Conservation (phyloP, 2,888 invertebrate species). For the Saturnia japonica region DNA sequence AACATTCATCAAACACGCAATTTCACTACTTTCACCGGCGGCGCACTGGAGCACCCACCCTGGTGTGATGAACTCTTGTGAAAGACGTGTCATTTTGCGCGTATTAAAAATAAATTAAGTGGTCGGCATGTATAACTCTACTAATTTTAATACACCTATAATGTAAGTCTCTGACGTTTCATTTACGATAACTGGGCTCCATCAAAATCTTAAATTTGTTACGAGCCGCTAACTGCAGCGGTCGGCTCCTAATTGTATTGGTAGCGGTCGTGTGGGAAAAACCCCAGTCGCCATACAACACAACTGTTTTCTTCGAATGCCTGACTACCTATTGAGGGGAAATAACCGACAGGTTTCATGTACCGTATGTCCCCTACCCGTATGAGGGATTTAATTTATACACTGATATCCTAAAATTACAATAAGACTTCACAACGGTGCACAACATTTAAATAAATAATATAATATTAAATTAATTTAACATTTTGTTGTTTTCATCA, state of each 20-base stretch:
- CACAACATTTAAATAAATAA: background rate
- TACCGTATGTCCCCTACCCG: background rate
- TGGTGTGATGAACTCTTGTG: conserved; percentile 23
- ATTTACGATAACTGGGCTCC: conserved; percentile 15
- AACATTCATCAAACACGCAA: conserved; percentile 29
- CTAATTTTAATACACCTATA: background rate
- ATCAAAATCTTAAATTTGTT: conserved; percentile 5
- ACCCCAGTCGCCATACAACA: conserved; percentile 10
- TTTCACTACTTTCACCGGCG: conserved; percentile 45
- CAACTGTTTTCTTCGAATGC: conserved; percentile 14
- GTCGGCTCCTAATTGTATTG: background rate
- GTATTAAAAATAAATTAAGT: conserved; percentile 1
- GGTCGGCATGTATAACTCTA: background rate
- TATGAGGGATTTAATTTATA: background rate
- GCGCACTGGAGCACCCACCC: conserved; percentile 27
- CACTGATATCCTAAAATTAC: background rate
- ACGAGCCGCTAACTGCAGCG: background rate
- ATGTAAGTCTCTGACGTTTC: background rate
- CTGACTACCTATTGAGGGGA: conserved; percentile 7
- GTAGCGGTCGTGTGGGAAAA: conserved; percentile 15
- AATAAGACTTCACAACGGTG: background rate
- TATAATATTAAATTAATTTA: background rate
- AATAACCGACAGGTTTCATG: conserved; percentile 14
- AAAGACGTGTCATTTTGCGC: background rate
- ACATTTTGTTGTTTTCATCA: background rate